A percentile compares a stretch with the other conserved stretches of the same genome.
Evolutionary conservation across 2,113 vertebrate genomes (phyloP).

Genomic region (Oryctolagus cuniculus): mOryCun1.1 NC_091439.1:99881501-99882000

Average conservation of each 20-base stretch:
- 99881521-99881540: neutral
- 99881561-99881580: neutral
- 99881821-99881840: neutral
- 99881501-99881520: neutral
- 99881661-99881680: neutral
- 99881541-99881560: neutral
- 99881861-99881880: neutral
- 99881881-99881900: neutral
- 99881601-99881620: neutral
- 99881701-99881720: neutral
- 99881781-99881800: neutral
- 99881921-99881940: neutral
- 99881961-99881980: neutral
- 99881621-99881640: neutral
- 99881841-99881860: neutral
- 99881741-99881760: neutral
- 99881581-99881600: neutral
- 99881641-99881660: neutral
- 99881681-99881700: neutral
- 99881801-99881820: neutral
- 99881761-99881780: neutral
- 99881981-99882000: neutral
- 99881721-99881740: neutral
- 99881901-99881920: neutral
- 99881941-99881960: neutral